Percentiles rank a stretch among this genome's conserved stretches.
These are phyloP conservation scores for Gallinago stenura DNA, from an alignment of 2,797 vertebrate species.

Conservation along the genomic window DNA sequence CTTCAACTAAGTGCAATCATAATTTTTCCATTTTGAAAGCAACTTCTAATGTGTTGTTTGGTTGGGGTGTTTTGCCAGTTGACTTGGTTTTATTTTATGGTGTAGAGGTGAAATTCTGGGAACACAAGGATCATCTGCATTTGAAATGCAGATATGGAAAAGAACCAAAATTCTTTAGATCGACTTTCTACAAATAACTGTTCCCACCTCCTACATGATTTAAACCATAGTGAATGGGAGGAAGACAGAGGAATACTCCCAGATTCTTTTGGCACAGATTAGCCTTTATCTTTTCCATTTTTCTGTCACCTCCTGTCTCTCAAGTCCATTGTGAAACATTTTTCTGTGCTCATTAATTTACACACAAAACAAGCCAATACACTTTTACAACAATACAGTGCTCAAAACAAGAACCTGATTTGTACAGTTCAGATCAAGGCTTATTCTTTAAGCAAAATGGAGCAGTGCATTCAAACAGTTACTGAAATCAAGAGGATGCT, in stretches of 20 bases:
- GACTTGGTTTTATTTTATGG: neutral
- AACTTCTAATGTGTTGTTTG: neutral
- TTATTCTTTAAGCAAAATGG: neutral
- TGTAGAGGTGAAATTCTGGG: neutral
- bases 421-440: neutral
- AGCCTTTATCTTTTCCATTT: neutral
- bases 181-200: neutral
- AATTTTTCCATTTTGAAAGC: neutral
- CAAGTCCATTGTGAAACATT: neutral
- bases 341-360: neutral
- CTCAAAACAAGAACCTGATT: neutral
- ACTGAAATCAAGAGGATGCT: neutral
- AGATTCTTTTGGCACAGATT: neutral
- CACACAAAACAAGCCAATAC: neutral
- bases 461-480: neutral
- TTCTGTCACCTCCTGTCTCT: neutral
- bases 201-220: neutral
- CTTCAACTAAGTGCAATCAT: neutral
- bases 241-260: neutral
- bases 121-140: neutral
- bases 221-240: neutral
- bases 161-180: neutral
- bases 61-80: neutral
- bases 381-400: neutral
- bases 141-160: neutral